Evolutionary conservation across 2,113 vertebrate genomes (phyloP).

Genomic region (Hydropotes inermis): DNA sequence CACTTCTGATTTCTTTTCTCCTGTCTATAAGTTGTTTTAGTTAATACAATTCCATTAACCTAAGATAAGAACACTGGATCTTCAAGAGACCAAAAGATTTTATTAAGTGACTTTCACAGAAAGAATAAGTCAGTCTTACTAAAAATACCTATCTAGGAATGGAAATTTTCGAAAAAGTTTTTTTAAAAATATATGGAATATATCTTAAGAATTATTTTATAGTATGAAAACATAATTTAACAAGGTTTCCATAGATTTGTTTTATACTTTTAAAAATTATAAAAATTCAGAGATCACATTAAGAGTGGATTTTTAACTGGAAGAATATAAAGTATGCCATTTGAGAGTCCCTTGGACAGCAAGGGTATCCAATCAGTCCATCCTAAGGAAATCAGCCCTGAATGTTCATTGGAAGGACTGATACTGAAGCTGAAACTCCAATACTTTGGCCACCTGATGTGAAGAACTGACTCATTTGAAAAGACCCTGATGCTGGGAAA

Average conservation of each 20-base stretch:
- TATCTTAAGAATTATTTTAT: constrained; percentile 1
- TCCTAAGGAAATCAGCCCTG: not conserved
- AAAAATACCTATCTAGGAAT: not conserved
- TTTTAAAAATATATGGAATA: not conserved
- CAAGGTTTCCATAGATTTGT: not conserved
- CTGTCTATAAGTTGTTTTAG: not conserved
- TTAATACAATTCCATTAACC: not conserved
- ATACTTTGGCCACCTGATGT: not conserved
- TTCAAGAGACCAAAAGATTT: constrained; percentile 20
- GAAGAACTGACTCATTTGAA: not conserved
- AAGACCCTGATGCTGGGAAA: not conserved
- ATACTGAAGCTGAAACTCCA: not conserved
- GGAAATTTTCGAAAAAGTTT: not conserved
- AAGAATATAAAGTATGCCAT: not conserved
- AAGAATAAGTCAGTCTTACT: not conserved
- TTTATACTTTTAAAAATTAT: not conserved
- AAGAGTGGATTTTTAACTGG: not conserved
- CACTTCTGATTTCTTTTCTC: not conserved
- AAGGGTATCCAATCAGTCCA: not conserved
- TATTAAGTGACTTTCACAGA: not conserved
- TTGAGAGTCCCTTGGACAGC: not conserved
- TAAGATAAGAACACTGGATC: not conserved
- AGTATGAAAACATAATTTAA: not conserved
- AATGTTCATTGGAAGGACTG: not conserved
- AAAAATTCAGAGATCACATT: not conserved